These are phyloP conservation scores for Tichodroma muraria DNA, from an alignment of 2,113 vertebrate species.

Conservation along the genomic window DNA sequence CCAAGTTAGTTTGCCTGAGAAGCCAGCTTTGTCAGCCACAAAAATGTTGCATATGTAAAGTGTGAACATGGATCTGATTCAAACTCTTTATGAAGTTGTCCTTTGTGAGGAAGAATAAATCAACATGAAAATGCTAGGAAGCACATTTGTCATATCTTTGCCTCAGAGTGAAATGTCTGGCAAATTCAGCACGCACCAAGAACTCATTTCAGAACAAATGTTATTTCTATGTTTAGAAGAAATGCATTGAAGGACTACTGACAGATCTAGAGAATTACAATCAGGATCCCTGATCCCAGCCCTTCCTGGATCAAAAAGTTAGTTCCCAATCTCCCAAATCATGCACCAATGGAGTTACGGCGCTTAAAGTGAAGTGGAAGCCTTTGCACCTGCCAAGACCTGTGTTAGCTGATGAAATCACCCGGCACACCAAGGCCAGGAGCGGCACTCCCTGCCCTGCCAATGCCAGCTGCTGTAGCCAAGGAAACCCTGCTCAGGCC, in stretches of 20 bases:
- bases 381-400: constrained; percentile 1
- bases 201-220: not conserved
- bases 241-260: not conserved
- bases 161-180: constrained; percentile 17
- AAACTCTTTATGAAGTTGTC: constrained; percentile 11
- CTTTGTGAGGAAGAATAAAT: constrained; percentile 6
- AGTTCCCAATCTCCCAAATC: not conserved
- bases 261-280: not conserved
- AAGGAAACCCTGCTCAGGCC: not conserved
- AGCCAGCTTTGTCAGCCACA: not conserved
- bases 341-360: not conserved
- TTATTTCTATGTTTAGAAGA: not conserved
- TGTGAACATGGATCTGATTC: constrained; percentile 34
- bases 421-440: not conserved
- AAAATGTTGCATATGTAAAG: not conserved
- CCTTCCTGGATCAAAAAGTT: not conserved
- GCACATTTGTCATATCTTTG: not conserved
- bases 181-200: not conserved
- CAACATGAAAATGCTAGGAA: not conserved
- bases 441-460: not conserved
- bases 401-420: not conserved
- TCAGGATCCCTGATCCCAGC: not conserved
- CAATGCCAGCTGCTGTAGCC: not conserved
- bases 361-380: not conserved
- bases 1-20: not conserved